Evolutionary conservation across 2,888 invertebrate genomes (phyloP), one percentile per base, ranked within the genome.

Genomic region (Tridacna crocea): DNA sequence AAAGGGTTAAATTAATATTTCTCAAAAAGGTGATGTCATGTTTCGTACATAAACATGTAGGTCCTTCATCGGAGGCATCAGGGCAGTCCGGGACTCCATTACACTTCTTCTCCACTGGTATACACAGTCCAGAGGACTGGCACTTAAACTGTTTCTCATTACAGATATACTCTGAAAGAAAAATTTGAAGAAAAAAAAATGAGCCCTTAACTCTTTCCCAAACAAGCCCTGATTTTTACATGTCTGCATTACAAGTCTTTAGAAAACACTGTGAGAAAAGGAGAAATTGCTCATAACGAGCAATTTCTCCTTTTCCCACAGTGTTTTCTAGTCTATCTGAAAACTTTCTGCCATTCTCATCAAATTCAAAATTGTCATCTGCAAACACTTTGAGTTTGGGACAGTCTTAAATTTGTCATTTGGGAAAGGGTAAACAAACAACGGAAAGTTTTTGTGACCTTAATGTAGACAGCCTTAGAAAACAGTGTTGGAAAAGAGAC

Each of bases 51-150:
- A 10, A 19, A 15, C 78, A 65, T 58, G 36, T 68, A 58, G 75
- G 60, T 17, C 66, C 55, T 77, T 90, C 91, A 80, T 91, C 91
- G n/a, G 88, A 87, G 11, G 75, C 81, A 78, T 91, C 90, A 1
- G 84, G 72, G 75, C 90, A 90, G 70, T 90, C 98, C 11, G 95
- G 95, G 90, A 98, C 97, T 0, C 97, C 97, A 93, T 98, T 98
- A 94, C 98, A 98, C 46, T 96, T 95, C 97, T 98, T 98, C 89
- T 96, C 96, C 12, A 96, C 95, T 10, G 96, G 96, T 84, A 98
- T 97, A 95, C 98, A 98, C 83, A 96, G 96, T 85, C 96, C 83
- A 94, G 86, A 79, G 3, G 83, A 65, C 22, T 75, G 58, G 58
- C 86, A 86, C 60, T 82, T 79, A 48, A 86, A 86, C 65, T 86